phyloP scores from a whole-genome alignment of 2,888 invertebrate species.

The Caenorhabditis sinica region DNA sequence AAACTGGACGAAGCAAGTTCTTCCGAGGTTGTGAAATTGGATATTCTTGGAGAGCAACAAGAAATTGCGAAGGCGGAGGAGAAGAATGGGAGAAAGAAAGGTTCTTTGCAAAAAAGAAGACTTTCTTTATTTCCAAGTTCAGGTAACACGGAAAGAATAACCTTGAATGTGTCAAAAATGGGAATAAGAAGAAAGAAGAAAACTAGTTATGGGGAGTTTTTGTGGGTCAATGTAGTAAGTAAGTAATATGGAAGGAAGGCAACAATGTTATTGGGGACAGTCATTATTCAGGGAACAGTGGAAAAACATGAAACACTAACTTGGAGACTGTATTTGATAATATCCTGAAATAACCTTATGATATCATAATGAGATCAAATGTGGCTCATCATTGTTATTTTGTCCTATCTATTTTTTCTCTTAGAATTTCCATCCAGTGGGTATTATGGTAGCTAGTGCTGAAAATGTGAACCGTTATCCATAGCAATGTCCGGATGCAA shows the following conservation, averaged over 20 bases:
- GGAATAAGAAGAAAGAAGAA: not conserved
- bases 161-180: slow-evolving; percentile 1
- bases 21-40: slow-evolving; percentile 31
- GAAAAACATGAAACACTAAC: too few species aligned
- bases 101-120: not conserved
- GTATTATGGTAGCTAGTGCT: too few species aligned
- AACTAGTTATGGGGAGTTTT: not conserved
- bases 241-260: not conserved
- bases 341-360: too few species aligned
- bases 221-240: not conserved
- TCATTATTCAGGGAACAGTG: too few species aligned
- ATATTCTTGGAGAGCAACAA: slow-evolving; percentile 30
- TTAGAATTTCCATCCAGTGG: too few species aligned
- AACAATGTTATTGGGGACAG: not conserved
- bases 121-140: too few species aligned
- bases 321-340: too few species aligned
- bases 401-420: too few species aligned
- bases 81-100: not conserved
- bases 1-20: slow-evolving; percentile 37
- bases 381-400: too few species aligned
- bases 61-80: slow-evolving; percentile 7
- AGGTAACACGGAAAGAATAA: not conserved
- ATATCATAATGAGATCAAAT: too few species aligned
- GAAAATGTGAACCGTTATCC: too few species aligned
- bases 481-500: too few species aligned